These are phyloP conservation scores for Papilio polyxenes DNA, from an alignment of 1,140 invertebrate genomes.

Conservation along the genomic window DNA sequence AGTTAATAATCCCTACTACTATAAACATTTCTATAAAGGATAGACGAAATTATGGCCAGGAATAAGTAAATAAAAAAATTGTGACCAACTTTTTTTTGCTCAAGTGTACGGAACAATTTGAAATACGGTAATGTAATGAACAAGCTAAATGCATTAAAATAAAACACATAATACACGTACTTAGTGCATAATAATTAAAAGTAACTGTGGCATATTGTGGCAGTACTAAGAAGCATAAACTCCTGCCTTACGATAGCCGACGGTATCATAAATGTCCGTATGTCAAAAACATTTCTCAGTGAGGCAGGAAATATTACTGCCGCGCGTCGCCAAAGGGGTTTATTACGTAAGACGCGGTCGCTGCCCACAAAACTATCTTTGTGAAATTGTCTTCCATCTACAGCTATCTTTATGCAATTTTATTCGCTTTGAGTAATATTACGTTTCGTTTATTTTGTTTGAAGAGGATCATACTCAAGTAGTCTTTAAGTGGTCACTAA, in stretches of 20 bases:
- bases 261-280: constrained; percentile 18
- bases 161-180: background rate
- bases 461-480: background rate
- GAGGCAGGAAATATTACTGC: constrained; percentile 16
- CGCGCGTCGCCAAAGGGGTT: constrained; percentile 20
- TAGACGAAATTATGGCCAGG: too few species aligned
- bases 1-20: background rate
- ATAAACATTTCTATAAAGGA: too few species aligned
- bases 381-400: constrained; percentile 18
- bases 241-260: constrained; percentile 17
- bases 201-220: background rate
- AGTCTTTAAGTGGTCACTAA: too few species aligned
- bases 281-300: constrained; percentile 24
- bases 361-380: constrained; percentile 4
- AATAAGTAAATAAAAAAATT: too few species aligned
- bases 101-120: background rate
- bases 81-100: too few species aligned
- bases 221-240: constrained; percentile 5
- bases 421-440: background rate
- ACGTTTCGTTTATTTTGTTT: background rate
- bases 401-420: background rate
- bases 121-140: background rate
- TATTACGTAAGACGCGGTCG: constrained; percentile 12
- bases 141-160: constrained; percentile 9
- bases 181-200: constrained; percentile 14